Evolutionary conservation across 2,113 vertebrate species (phyloP).

Genomic region (Gavia stellata): DNA sequence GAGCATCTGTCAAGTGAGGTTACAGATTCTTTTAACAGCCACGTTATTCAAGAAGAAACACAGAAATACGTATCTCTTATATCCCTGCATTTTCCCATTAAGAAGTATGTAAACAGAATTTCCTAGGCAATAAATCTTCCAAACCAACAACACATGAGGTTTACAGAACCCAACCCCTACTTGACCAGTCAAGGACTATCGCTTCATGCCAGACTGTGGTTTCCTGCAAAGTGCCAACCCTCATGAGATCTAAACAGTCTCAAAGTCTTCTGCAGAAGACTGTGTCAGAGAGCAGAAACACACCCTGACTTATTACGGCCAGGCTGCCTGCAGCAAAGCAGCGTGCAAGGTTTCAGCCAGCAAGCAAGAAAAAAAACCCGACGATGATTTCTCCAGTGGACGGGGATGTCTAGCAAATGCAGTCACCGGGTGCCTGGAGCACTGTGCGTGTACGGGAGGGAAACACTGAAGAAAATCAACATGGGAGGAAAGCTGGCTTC

Average conservation of each 20-base stretch:
- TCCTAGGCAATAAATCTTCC: background rate
- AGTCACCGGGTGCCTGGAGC: background rate
- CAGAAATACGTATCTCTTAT: background rate
- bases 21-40: background rate
- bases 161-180: background rate
- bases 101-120: background rate
- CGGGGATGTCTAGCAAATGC: background rate
- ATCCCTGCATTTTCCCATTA: background rate
- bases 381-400: background rate
- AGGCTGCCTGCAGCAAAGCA: background rate
- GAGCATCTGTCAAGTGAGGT: background rate
- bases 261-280: background rate
- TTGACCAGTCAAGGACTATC: background rate
- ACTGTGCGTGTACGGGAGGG: accelerated
- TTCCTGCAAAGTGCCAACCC: background rate
- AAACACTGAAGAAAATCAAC: background rate
- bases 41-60: background rate
- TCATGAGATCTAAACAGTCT: background rate
- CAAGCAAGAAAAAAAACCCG: background rate
- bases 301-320: background rate
- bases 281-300: background rate
- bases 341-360: background rate
- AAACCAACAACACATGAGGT: background rate
- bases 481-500: background rate
- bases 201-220: background rate